These are phyloP conservation scores for Cromileptes altivelis DNA, from an alignment of 2,113 vertebrate species.

Conservation along the genomic window DNA sequence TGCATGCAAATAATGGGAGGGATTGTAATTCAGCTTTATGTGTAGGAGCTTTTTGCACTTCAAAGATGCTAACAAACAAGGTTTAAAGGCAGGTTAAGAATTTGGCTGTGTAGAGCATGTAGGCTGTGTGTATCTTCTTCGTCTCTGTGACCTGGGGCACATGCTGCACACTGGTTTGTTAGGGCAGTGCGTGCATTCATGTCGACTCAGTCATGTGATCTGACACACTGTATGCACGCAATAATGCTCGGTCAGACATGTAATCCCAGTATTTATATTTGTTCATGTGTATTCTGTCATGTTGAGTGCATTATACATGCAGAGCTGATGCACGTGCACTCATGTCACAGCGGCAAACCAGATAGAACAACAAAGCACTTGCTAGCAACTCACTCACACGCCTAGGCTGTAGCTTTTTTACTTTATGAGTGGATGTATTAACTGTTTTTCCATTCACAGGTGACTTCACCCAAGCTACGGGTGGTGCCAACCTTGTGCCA, in stretches of 20 bases:
- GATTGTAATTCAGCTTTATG: constrained; percentile 44
- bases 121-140: constrained; percentile 55
- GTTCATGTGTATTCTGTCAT: constrained; percentile 56
- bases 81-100: not conserved
- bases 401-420: not conserved
- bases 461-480: constrained; percentile 89
- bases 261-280: constrained; percentile 61
- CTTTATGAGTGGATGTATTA: not conserved
- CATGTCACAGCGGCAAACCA: constrained; percentile 48
- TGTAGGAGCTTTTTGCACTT: constrained; percentile 39
- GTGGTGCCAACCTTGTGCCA: constrained; percentile 80
- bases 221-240: constrained; percentile 47
- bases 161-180: constrained; percentile 59
- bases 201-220: constrained; percentile 64
- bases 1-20: constrained; percentile 58
- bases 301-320: constrained; percentile 35
- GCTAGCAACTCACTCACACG: constrained; percentile 3
- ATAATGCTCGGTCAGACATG: constrained; percentile 71
- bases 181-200: constrained; percentile 55
- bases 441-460: constrained; percentile 80
- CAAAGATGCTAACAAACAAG: constrained; percentile 3
- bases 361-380: constrained; percentile 18
- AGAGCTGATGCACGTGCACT: constrained; percentile 60
- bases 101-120: constrained; percentile 68
- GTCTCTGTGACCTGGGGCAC: constrained; percentile 66